A percentile compares a stretch with the other conserved stretches of the same genome.
These are phyloP conservation scores for Phytoseiulus persimilis DNA, from an alignment of 2,888 invertebrate genomes.

Conservation along the genomic window DNA sequence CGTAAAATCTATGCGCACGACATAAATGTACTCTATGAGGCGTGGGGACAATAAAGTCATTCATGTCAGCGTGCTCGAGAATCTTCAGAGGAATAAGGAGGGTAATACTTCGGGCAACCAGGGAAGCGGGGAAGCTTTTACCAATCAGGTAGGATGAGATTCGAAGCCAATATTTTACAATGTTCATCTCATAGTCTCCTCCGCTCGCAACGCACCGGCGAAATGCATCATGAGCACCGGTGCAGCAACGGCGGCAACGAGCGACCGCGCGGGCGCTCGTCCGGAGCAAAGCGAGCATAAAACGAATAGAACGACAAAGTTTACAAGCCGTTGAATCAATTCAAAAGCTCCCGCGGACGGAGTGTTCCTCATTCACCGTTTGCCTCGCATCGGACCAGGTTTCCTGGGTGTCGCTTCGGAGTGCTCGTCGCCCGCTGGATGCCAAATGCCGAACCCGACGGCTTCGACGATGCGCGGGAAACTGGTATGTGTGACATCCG, in stretches of 20 bases:
- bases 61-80: not conserved
- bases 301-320: not conserved
- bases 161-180: not conserved
- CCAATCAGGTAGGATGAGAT: not conserved
- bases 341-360: not conserved
- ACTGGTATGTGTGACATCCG: not conserved
- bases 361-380: not conserved
- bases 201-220: not conserved
- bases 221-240: not conserved
- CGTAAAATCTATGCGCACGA: not conserved
- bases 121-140: not conserved
- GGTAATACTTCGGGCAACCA: not conserved
- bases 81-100: not conserved
- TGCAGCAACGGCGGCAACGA: too few relatives aligned
- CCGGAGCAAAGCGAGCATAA: not conserved
- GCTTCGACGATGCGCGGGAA: not conserved
- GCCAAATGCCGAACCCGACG: not conserved
- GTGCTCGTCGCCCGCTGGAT: not conserved
- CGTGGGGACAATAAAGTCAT: conserved; percentile 5
- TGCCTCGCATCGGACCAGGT: not conserved
- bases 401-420: not conserved
- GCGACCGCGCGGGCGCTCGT: not conserved
- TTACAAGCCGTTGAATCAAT: not conserved
- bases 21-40: not conserved
- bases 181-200: not conserved